Evolutionary conservation across 2,888 invertebrate genomes (phyloP).

Genomic region (Dryobota labecula): DNA sequence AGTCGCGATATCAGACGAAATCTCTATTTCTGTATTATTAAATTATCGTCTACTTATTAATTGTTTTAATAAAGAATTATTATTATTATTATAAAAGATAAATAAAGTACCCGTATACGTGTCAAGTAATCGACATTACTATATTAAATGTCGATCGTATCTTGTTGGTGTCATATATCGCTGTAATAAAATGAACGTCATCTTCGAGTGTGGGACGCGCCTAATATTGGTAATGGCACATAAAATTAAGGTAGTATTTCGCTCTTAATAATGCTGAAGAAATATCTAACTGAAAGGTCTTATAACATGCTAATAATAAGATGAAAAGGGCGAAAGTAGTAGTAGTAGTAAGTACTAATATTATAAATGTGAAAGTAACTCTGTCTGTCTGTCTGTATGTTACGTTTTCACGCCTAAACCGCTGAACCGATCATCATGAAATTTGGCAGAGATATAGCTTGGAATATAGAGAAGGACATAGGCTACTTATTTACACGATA

Average conservation of each 20-base stretch:
- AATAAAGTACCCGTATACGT: slow-evolving; percentile 15
- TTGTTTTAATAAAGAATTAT: too few species aligned
- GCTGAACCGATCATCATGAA: too few species aligned
- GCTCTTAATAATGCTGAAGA: background rate
- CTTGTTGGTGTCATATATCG: slow-evolving; percentile 52
- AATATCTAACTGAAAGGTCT: too few species aligned
- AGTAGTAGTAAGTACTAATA: too few species aligned
- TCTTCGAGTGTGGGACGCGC: slow-evolving; percentile 26
- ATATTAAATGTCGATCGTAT: slow-evolving; percentile 46
- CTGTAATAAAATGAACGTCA: slow-evolving; percentile 57
- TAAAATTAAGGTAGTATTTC: slow-evolving; percentile 36
- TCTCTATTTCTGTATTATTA: background rate
- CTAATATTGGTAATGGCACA: slow-evolving; percentile 54
- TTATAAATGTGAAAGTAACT: too few species aligned
- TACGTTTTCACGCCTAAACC: too few species aligned
- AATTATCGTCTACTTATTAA: background rate
- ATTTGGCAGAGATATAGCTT: too few species aligned
- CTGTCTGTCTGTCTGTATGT: too few species aligned
- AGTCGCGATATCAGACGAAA: background rate
- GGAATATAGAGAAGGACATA: too few species aligned
- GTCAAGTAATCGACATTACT: slow-evolving; percentile 41
- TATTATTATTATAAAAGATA: slow-evolving; percentile 20
- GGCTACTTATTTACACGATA: too few species aligned
- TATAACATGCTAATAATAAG: too few species aligned
- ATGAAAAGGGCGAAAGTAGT: background rate